Evolutionary conservation across 2,113 vertebrate species (phyloP).

Genomic region (Boleophthalmus pectinirostris): DNA sequence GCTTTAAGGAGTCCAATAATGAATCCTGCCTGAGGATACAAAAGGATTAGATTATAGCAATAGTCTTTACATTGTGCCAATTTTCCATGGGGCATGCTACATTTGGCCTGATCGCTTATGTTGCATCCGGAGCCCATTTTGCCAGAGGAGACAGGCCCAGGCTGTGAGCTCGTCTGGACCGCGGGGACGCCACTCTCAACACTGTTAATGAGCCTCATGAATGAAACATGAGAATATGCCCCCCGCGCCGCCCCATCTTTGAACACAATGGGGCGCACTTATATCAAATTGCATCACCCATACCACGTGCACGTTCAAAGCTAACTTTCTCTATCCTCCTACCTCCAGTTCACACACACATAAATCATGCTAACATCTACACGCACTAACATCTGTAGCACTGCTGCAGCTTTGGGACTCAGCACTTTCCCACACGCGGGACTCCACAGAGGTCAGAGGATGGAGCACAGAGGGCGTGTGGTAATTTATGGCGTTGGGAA

Average conservation of each 20-base stretch:
- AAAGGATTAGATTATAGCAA: not conserved
- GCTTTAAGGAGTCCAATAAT: not conserved
- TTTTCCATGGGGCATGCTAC: conserved; percentile 46
- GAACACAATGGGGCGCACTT: conserved; percentile 59
- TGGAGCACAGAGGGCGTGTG: not conserved
- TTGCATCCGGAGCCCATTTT: conserved; percentile 47
- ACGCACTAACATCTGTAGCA: conserved; percentile 15
- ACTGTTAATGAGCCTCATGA: conserved; percentile 72
- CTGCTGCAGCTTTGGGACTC: conserved; percentile 6
- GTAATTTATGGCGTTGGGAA: conserved; percentile 2
- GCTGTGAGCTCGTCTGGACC: conserved; percentile 48
- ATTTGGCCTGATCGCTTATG: conserved; percentile 51
- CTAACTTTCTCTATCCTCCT: conserved; percentile 17
- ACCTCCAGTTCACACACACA: conserved; percentile 6
- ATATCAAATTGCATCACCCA: conserved; percentile 38
- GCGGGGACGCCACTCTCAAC: conserved; percentile 55
- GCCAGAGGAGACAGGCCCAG: conserved; percentile 58
- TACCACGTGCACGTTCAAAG: conserved; percentile 9
- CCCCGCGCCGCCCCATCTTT: conserved; percentile 43
- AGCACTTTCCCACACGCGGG: conserved; percentile 17
- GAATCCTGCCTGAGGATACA: not conserved
- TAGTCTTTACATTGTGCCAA: conserved; percentile 33
- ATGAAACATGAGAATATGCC: conserved; percentile 69
- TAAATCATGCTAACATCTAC: conserved; percentile 8
- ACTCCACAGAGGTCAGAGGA: not conserved